Percentiles rank a stretch among this genome's conserved stretches.
phyloP scores from a whole-genome alignment of 2,888 invertebrate species.

The Rotaria socialis region DNA sequence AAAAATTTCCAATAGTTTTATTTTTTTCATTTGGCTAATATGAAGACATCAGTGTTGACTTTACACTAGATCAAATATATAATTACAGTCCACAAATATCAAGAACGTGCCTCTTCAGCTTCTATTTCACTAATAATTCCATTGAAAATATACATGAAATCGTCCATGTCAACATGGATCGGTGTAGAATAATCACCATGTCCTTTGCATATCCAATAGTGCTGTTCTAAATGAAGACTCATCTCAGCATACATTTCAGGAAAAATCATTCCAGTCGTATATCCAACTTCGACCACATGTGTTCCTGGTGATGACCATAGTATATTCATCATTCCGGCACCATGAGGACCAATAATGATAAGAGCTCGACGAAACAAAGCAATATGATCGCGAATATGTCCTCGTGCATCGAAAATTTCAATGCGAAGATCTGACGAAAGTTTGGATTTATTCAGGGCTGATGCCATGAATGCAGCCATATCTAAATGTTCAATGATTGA shows the following conservation, averaged over 20 bases:
- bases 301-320: background rate
- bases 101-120: background rate
- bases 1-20: no score
- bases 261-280: background rate
- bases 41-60: no score
- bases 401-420: background rate
- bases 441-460: background rate
- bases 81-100: background rate
- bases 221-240: background rate
- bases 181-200: background rate
- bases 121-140: background rate
- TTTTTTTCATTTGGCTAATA: no score
- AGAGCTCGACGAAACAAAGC: conserved; percentile 1
- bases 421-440: background rate
- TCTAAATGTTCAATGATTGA: background rate
- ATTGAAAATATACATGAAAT: background rate
- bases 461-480: background rate
- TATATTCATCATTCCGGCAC: background rate
- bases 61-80: no score
- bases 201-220: background rate
- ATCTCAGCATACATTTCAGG: conserved; percentile 20
- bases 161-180: background rate
- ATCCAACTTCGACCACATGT: background rate
- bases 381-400: conserved; percentile 6
- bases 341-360: background rate